phyloP scores from a whole-genome alignment of 2,113 vertebrate species.

The Todiramphus chloris region DNA sequence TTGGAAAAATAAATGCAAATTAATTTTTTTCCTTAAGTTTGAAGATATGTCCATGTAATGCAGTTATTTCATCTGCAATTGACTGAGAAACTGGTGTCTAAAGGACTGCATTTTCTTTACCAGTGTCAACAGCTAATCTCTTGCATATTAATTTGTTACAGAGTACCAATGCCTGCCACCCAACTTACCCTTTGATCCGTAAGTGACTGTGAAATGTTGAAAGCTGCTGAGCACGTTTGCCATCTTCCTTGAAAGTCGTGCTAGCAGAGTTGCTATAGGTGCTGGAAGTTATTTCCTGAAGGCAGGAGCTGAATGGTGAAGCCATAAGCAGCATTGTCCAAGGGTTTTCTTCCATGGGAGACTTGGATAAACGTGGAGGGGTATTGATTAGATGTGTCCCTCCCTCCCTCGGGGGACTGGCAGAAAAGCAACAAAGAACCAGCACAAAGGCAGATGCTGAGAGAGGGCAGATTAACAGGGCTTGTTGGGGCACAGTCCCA shows the following conservation, averaged over 20 bases:
- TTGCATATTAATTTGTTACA: neutral
- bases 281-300: neutral
- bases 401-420: neutral
- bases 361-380: fast-evolving
- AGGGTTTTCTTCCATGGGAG: neutral
- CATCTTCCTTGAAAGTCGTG: neutral
- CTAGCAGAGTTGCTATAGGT: neutral
- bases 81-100: neutral
- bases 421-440: neutral
- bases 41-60: neutral
- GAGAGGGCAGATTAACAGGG: neutral
- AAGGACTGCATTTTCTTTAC: neutral
- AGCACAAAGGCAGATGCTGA: neutral
- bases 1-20: neutral
- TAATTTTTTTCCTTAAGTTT: neutral
- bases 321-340: neutral
- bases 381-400: neutral
- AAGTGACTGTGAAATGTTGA: neutral
- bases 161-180: neutral
- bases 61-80: neutral
- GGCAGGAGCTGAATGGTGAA: neutral
- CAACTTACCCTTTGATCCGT: neutral
- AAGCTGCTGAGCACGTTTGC: neutral
- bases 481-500: neutral
- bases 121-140: neutral